Percentiles rank a stretch among this genome's conserved stretches.
Conservation (phyloP, 2,888 invertebrate species). For the Doris montereyensis region DNA sequence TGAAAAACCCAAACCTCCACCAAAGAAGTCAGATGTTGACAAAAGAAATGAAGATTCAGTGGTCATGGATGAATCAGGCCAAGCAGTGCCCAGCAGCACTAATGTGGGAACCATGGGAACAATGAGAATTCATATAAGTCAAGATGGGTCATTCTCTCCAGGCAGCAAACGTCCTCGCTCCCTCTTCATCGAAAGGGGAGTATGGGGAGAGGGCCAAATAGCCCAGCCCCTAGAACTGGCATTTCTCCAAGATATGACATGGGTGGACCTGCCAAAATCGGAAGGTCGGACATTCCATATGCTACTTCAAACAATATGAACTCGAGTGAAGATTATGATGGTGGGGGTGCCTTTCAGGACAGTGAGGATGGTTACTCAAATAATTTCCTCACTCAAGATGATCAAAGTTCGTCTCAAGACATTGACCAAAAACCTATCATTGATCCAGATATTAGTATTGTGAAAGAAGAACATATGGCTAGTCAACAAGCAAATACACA, state of each 20-base stretch:
- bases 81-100: constrained; percentile 39
- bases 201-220: background rate
- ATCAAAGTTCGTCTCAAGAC: constrained; percentile 34
- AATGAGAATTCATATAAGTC: background rate
- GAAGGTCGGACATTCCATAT: constrained; percentile 24
- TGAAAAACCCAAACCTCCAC: constrained; percentile 38
- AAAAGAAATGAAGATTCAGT: constrained; percentile 37
- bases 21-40: constrained; percentile 34
- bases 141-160: constrained; percentile 25
- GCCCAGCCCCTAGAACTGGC: constrained; percentile 24
- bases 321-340: background rate
- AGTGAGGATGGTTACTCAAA: constrained; percentile 36
- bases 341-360: constrained; percentile 34
- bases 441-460: constrained; percentile 42
- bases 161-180: constrained; percentile 37
- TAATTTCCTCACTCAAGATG: constrained; percentile 33
- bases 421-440: constrained; percentile 41
- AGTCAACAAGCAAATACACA: constrained; percentile 8
- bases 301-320: constrained; percentile 15
- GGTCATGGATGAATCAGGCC: constrained; percentile 38
- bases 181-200: constrained; percentile 25
- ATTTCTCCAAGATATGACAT: constrained; percentile 38
- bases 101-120: constrained; percentile 42
- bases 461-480: constrained; percentile 41
- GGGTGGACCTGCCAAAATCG: constrained; percentile 37